Percentiles rank a stretch among this genome's conserved stretches.
phyloP scores from a whole-genome alignment of 1,140 invertebrate genomes.

The Ladona fulva region DNA sequence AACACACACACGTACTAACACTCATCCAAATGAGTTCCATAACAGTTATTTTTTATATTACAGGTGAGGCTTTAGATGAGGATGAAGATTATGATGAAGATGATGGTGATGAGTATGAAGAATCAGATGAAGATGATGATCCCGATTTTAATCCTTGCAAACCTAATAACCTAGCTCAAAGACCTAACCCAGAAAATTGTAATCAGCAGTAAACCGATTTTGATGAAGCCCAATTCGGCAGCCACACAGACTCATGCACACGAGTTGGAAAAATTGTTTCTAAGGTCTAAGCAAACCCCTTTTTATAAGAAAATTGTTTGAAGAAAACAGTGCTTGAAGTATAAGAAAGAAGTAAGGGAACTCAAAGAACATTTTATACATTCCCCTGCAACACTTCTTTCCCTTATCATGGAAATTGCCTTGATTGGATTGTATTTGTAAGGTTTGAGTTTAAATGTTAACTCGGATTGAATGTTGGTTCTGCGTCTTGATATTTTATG shows the following conservation, averaged over 20 bases:
- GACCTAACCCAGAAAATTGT: conserved; percentile 35
- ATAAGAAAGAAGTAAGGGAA: not conserved
- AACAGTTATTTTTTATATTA: conserved; percentile 26
- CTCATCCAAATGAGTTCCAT: conserved; percentile 12
- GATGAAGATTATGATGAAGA: conserved; percentile 60
- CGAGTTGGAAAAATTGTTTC: not conserved
- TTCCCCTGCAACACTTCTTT: not conserved
- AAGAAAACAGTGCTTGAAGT: conserved; percentile 1
- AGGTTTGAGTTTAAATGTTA: not conserved
- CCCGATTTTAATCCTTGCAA: conserved; percentile 22
- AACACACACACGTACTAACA: not conserved
- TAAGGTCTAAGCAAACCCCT: not conserved
- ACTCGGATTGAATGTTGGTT: not conserved
- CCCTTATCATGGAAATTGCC: not conserved
- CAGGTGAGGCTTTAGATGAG: conserved; percentile 63
- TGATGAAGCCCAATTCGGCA: not conserved
- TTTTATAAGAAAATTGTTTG: conserved; percentile 8
- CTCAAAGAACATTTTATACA: not conserved
- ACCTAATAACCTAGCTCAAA: conserved; percentile 28
- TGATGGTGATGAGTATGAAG: conserved; percentile 50
- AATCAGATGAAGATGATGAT: conserved; percentile 31
- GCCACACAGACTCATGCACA: not conserved
- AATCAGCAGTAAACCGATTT: conserved; percentile 38
- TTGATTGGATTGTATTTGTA: not conserved
- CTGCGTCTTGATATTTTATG: not conserved